Percentiles rank a stretch among this genome's conserved stretches.
phyloP scores from a whole-genome alignment of 2,113 vertebrate genomes.

The Hydrochoerus hydrochaeris region DNA sequence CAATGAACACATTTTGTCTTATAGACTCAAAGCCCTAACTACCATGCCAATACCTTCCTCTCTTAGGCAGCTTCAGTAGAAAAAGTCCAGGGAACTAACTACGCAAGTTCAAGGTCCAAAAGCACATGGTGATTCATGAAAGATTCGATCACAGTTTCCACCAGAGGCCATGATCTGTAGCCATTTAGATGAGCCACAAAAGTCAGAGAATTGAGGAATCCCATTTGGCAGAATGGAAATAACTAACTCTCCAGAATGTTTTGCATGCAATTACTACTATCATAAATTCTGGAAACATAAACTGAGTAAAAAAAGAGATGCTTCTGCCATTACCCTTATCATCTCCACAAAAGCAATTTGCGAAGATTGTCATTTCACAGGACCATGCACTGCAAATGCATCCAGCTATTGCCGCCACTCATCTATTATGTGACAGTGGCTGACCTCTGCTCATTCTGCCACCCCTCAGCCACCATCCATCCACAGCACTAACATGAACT shows the following conservation, averaged over 20 bases:
- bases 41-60: not conserved
- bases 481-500: not conserved
- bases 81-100: not conserved
- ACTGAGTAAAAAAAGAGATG: not conserved
- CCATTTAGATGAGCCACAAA: not conserved
- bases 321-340: constrained; percentile 63
- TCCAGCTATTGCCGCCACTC: not conserved
- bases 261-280: constrained; percentile 55
- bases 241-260: constrained; percentile 59
- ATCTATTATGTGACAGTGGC: not conserved
- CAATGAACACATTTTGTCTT: not conserved
- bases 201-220: constrained; percentile 49
- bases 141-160: constrained; percentile 13
- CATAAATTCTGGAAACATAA: constrained; percentile 48
- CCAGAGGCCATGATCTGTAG: not conserved
- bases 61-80: not conserved
- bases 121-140: constrained; percentile 18
- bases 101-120: constrained; percentile 48
- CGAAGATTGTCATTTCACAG: constrained; percentile 29
- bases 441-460: not conserved
- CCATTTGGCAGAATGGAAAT: constrained; percentile 53
- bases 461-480: not conserved
- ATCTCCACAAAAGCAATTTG: constrained; percentile 54
- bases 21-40: not conserved
- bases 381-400: not conserved